These are phyloP conservation scores for Drosophila lacicola DNA, from an alignment of 2,888 invertebrate genomes.

Conservation along the genomic window DNA sequence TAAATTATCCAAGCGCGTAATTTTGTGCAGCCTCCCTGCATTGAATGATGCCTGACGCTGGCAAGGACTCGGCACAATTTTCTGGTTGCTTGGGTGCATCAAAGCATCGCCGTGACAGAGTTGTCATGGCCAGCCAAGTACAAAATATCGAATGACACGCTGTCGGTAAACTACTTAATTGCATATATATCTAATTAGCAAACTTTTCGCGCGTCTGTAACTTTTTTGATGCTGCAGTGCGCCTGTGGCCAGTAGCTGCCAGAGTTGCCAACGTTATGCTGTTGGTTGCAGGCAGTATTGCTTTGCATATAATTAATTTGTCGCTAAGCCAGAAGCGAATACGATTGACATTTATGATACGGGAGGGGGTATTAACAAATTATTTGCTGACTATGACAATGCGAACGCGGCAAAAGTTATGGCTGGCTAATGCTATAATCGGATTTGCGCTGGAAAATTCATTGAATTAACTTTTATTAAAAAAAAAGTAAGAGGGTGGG, in stretches of 20 bases:
- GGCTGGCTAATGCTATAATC: conserved; percentile 63
- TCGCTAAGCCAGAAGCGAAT: conserved; percentile 18
- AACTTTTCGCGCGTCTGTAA: conserved; percentile 53
- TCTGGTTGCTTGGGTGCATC: conserved; percentile 43
- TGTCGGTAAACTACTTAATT: conserved; percentile 82
- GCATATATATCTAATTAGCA: conserved; percentile 81
- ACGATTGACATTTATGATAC: conserved; percentile 20
- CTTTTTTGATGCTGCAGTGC: conserved; percentile 9
- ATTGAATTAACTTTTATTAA: conserved; percentile 50
- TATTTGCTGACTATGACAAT: conserved; percentile 41
- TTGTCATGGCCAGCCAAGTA: conserved; percentile 38
- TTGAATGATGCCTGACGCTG: conserved; percentile 4
- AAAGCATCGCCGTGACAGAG: conserved; percentile 29
- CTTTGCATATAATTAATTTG: conserved; percentile 50
- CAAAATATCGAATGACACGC: conserved; percentile 67
- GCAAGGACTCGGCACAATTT: conserved; percentile 30
- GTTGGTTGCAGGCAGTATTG: conserved; percentile 2
- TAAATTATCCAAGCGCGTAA: conserved; percentile 33
- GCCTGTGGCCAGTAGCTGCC: neutral
- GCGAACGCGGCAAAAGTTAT: conserved; percentile 41
- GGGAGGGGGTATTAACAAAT: conserved; percentile 32
- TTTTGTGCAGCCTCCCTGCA: conserved; percentile 1
- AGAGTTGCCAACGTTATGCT: neutral
- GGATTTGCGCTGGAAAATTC: conserved; percentile 73
- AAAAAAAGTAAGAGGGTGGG: conserved; percentile 11